A percentile compares a stretch with the other conserved stretches of the same genome.
Evolutionary conservation across 2,888 invertebrate species (phyloP).

Genomic region (Clistopyga incitator): DNA sequence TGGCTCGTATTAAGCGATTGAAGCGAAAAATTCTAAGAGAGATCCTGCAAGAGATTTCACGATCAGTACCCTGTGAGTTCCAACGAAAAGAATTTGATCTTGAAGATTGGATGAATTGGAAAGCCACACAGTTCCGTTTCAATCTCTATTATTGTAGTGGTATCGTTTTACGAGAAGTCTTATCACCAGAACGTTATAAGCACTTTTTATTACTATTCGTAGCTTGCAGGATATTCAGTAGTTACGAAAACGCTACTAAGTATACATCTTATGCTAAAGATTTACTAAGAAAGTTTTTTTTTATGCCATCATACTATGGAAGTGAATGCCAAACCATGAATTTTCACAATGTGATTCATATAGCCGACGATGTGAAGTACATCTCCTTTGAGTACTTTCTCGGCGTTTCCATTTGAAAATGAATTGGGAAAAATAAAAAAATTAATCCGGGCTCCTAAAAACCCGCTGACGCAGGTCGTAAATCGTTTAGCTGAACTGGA

Average conservation of each 20-base stretch:
- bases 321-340: slow-evolving; percentile 23
- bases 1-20: background rate
- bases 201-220: slow-evolving; percentile 8
- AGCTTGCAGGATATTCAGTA: slow-evolving; percentile 30
- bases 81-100: slow-evolving; percentile 2
- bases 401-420: slow-evolving; percentile 47
- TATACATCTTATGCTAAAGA: slow-evolving; percentile 5
- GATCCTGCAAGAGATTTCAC: background rate
- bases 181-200: background rate
- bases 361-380: slow-evolving; percentile 41
- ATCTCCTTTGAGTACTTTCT: slow-evolving; percentile 37
- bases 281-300: slow-evolving; percentile 26
- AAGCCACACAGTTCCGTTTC: slow-evolving; percentile 11
- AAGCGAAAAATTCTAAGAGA: slow-evolving; percentile 15
- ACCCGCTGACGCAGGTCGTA: slow-evolving; percentile 30
- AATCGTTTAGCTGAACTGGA: background rate
- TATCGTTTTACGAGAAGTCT: background rate
- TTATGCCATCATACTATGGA: slow-evolving; percentile 25
- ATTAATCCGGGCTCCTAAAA: background rate
- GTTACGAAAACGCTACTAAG: slow-evolving; percentile 14
- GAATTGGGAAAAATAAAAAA: too few species aligned
- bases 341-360: slow-evolving; percentile 41
- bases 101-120: background rate
- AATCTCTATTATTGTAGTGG: background rate
- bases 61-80: background rate